Evolutionary conservation across 2,888 invertebrate genomes (phyloP).

Genomic region (Mesopsocus fuscifrons): DNA sequence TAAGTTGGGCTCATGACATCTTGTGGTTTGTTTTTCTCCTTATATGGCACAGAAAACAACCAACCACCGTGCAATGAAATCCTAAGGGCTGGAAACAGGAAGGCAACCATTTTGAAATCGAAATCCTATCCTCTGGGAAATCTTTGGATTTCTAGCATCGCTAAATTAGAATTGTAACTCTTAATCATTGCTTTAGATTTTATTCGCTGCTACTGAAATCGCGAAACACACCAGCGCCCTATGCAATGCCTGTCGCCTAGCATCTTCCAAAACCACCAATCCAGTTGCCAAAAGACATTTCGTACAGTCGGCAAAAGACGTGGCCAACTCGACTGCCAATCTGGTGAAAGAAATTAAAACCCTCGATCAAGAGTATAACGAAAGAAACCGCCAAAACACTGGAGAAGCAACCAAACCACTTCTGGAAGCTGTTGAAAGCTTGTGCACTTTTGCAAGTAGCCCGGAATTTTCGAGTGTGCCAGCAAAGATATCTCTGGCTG

Average conservation of each 20-base stretch:
- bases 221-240: conserved; percentile 92
- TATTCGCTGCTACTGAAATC: conserved; percentile 81
- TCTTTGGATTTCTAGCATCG: too few relatives aligned
- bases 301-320: conserved; percentile 93
- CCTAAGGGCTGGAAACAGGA: too few relatives aligned
- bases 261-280: conserved; percentile 76
- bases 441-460: conserved; percentile 83
- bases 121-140: too few relatives aligned
- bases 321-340: conserved; percentile 86
- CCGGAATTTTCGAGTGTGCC: conserved; percentile 88
- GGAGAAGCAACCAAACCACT: conserved; percentile 66
- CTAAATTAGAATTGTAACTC: too few relatives aligned
- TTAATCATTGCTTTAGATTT: too few relatives aligned
- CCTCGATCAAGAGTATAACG: conserved; percentile 65
- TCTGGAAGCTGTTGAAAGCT: conserved; percentile 72
- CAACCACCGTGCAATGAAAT: too few relatives aligned
- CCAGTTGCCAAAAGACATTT: conserved; percentile 90
- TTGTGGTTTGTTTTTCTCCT: too few relatives aligned
- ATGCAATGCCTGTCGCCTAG: conserved; percentile 86
- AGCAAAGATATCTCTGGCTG: conserved; percentile 74
- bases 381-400: conserved; percentile 51
- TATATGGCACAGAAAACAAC: too few relatives aligned
- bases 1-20: too few relatives aligned
- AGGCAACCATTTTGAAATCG: too few relatives aligned
- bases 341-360: conserved; percentile 90